A percentile compares a stretch with the other conserved stretches of the same genome.
These are phyloP conservation scores for Odocoileus hemionus DNA, from an alignment of 2,113 vertebrate genomes.

Conservation along the genomic window DNA sequence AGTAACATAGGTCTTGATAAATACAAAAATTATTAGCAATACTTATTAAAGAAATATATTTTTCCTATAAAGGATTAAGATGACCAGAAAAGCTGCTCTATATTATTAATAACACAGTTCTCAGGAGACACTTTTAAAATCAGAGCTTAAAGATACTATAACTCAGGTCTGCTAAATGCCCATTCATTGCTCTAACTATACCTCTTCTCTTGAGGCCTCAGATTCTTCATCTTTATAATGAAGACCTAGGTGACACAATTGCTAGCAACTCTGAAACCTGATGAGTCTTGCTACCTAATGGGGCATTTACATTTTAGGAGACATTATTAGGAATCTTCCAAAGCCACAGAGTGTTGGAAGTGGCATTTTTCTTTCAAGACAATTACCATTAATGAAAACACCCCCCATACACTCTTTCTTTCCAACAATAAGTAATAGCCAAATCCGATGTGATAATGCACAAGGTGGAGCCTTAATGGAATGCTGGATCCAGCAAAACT, in stretches of 20 bases:
- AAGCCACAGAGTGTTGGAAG: neutral
- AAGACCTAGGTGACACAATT: neutral
- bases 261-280: neutral
- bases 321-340: neutral
- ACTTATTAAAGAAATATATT: neutral
- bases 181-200: neutral
- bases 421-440: neutral
- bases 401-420: neutral
- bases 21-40: neutral
- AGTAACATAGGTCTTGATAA: neutral
- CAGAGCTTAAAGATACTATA: neutral
- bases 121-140: neutral
- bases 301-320: neutral
- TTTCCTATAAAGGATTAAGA: neutral
- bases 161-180: neutral
- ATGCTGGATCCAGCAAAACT: neutral
- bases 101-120: neutral
- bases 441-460: neutral
- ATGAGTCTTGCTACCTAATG: neutral
- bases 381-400: neutral
- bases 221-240: neutral
- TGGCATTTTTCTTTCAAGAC: slow-evolving; percentile 19
- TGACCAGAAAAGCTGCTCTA: neutral
- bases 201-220: neutral
- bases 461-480: slow-evolving; percentile 28